Base-by-base conservation (phyloP, 2,888 invertebrate species). In the Dryococelus australis region DNA sequence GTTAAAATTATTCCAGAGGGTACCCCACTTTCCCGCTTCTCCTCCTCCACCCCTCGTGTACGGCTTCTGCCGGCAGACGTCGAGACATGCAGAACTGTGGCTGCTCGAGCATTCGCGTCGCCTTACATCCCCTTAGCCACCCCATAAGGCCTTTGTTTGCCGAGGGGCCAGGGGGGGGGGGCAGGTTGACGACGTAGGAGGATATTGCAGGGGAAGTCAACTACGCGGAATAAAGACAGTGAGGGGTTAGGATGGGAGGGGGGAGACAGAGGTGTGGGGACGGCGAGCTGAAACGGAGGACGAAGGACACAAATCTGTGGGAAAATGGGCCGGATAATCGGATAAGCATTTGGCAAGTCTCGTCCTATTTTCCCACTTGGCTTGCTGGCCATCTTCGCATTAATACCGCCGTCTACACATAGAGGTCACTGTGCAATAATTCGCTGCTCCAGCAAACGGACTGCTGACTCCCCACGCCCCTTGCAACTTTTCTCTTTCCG, bases 321-420 rank as follows among this genome's bases (percentile, higher is more conserved):
- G 65, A 24, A 65, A 65, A 65, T 65, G 65, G 65, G 65, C n/a
- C n/a, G 65, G 3, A 65, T 65, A 65, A 65, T 65, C 65, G 65
- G 65, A 65, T 65, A 65, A 65, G 65, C 65, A 65, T 65, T 65
- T 65, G 65, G 65, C 65, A 65, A 65, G 65, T 65, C 65, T n/a
- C 65, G 65, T 65, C 65, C 65, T 65, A n/a, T 65, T n/a, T n/a
- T 65, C 65, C 65, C n/a, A 20, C 65, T 65, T 24, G 65, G 65
- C 24, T 65, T 10, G 65, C 65, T n/a, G 65, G 65, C 65, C 65
- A 65, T 65, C 65, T 65, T 65, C 24, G 24, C 65, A n/a, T 65
- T 65, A n/a, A 16, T 65, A n/a, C 65, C 65, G 65, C 65, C 24
- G 5, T 47, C 47, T 47, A 47, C 47, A 47, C 47, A 47, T 47